Percentiles rank a stretch among this genome's conserved stretches.
These are phyloP conservation scores for Cyprinodon brontotheroides DNA, from an alignment of 2,113 vertebrate genomes.

Conservation along the genomic window DNA sequence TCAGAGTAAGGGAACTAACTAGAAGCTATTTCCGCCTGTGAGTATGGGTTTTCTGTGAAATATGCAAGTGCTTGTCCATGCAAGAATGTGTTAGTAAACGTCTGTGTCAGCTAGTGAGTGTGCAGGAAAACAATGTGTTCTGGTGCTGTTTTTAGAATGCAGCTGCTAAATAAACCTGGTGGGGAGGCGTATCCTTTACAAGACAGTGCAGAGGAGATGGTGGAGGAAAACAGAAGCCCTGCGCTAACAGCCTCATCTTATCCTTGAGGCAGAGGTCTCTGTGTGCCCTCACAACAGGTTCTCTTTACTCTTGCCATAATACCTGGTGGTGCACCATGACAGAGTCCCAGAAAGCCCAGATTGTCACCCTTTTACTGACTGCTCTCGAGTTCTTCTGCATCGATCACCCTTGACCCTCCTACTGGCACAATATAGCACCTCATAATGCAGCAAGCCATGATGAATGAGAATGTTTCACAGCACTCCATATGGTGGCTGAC, in stretches of 20 bases:
- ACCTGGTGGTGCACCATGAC: constrained; percentile 39
- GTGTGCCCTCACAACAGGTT: constrained; percentile 20
- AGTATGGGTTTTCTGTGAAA: constrained; percentile 1
- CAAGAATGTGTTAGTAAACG: not conserved
- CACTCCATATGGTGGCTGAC: constrained; percentile 33
- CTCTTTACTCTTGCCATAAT: constrained; percentile 35
- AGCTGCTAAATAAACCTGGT: constrained; percentile 19
- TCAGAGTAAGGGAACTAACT: constrained; percentile 11
- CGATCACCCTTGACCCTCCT: constrained; percentile 60
- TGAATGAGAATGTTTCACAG: constrained; percentile 43
- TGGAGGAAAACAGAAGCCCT: constrained; percentile 23
- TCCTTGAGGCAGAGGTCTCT: constrained; percentile 54
- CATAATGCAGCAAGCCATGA: constrained; percentile 57
- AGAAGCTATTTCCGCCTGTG: constrained; percentile 3
- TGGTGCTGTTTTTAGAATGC: constrained; percentile 32
- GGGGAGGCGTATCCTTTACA: constrained; percentile 6
- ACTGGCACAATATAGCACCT: constrained; percentile 23
- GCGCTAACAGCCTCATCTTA: constrained; percentile 22
- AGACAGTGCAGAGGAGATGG: constrained; percentile 25
- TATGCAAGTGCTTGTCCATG: not conserved
- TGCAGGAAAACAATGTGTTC: constrained; percentile 10
- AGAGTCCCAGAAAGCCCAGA: constrained; percentile 56
- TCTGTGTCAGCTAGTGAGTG: constrained; percentile 17
- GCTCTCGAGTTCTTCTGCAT: constrained; percentile 42
- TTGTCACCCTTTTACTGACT: constrained; percentile 62